These are phyloP conservation scores for Dendropsophus ebraccatus DNA, from an alignment of 2,113 vertebrate species.

Conservation along the genomic window DNA sequence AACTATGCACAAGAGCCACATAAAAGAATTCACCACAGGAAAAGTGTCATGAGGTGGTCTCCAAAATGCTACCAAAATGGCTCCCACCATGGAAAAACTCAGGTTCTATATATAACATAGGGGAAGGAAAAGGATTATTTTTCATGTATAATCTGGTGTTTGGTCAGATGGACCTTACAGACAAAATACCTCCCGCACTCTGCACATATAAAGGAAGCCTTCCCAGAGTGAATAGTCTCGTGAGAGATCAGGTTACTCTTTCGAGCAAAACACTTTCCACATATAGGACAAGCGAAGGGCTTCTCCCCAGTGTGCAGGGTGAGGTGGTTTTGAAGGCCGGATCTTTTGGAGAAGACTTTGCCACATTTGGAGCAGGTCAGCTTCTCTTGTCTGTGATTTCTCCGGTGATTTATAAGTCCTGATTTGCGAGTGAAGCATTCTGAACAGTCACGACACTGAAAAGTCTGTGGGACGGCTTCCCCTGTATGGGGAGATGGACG, in stretches of 20 bases:
- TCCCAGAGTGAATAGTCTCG: slow-evolving; percentile 20
- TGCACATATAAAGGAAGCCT: neutral
- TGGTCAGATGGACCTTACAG: slow-evolving; percentile 38
- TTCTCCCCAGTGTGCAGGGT: slow-evolving; percentile 50
- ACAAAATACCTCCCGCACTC: slow-evolving; percentile 10
- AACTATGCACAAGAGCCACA: neutral
- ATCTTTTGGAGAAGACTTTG: slow-evolving; percentile 12
- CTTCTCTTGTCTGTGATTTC: neutral
- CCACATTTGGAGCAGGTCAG: slow-evolving; percentile 8
- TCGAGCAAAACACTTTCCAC: slow-evolving; percentile 51
- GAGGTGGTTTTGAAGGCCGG: neutral
- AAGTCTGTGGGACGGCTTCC: neutral
- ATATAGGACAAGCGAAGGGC: slow-evolving; percentile 45
- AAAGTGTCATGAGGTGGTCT: neutral
- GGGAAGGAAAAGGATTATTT: neutral
- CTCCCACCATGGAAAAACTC: neutral
- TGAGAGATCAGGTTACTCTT: slow-evolving; percentile 55
- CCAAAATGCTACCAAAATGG: neutral
- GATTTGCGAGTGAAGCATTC: neutral
- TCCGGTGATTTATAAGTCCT: neutral
- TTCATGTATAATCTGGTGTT: slow-evolving; percentile 12
- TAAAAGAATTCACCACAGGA: neutral
- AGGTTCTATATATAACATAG: neutral
- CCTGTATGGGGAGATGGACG: neutral
- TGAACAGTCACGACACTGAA: neutral